Evolutionary conservation across 2,888 invertebrate species (phyloP).

Genomic region (Colletes collaris): DNA sequence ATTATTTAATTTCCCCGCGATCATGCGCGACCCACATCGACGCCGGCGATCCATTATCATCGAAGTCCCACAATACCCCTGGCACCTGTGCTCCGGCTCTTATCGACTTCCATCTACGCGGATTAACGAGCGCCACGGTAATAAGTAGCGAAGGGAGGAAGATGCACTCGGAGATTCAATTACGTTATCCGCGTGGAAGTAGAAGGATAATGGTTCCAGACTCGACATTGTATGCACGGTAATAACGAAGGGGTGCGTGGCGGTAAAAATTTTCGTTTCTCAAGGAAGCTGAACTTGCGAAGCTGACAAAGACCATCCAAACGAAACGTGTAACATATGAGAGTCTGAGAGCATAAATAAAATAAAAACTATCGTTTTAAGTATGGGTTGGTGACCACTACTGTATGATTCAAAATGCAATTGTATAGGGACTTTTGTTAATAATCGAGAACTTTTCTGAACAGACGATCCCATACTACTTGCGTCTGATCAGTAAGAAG

Average conservation of each 20-base stretch:
- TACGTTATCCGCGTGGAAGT: conserved; percentile 48
- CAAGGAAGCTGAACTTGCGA: background rate
- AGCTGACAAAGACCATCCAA: background rate
- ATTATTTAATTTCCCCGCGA: conserved; percentile 54
- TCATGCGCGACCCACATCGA: conserved; percentile 15
- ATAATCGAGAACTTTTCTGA: too few species aligned
- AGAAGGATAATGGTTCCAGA: conserved; percentile 31
- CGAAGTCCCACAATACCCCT: conserved; percentile 1
- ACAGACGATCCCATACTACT: too few species aligned
- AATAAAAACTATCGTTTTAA: too few species aligned
- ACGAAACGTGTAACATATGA: too few species aligned
- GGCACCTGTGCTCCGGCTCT: conserved; percentile 37
- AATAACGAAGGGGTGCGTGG: background rate
- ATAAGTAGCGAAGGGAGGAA: conserved; percentile 43
- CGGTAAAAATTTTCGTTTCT: background rate
- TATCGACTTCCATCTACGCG: conserved; percentile 35
- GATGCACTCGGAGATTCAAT: conserved; percentile 35
- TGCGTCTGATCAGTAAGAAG: too few species aligned
- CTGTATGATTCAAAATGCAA: too few species aligned
- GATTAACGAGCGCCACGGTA: conserved; percentile 48
- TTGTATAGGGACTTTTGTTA: too few species aligned
- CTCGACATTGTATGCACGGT: background rate
- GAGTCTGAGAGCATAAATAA: too few species aligned
- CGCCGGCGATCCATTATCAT: conserved; percentile 36
- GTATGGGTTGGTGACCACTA: too few species aligned